phyloP scores from a whole-genome alignment of 1,140 invertebrate genomes.

The Papilio machaon region DNA sequence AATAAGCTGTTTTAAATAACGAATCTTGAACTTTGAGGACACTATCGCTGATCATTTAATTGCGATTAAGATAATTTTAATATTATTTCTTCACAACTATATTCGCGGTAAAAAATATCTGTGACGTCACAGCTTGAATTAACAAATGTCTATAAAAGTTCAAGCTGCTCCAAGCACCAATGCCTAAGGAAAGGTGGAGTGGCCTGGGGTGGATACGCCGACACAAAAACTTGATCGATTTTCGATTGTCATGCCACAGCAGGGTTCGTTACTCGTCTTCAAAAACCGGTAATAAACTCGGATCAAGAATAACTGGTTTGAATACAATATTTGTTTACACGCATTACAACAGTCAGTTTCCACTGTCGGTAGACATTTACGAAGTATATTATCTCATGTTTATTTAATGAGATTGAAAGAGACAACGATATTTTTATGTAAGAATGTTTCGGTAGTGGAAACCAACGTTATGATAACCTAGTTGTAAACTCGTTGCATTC shows the following conservation, averaged over 20 bases:
- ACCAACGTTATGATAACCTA: too few relatives aligned
- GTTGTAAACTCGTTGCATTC: too few relatives aligned
- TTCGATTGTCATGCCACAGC: not conserved
- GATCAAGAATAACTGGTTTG: not conserved
- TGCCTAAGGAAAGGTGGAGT: not conserved
- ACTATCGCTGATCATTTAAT: too few relatives aligned
- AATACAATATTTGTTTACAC: slow-evolving; percentile 12
- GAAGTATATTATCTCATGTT: too few relatives aligned
- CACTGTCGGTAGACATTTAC: not conserved
- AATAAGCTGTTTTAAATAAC: too few relatives aligned
- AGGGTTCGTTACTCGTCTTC: not conserved
- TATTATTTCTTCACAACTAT: not conserved
- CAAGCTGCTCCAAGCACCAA: not conserved
- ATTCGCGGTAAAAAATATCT: not conserved
- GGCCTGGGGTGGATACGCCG: not conserved
- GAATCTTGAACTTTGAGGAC: too few relatives aligned
- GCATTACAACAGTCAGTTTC: not conserved
- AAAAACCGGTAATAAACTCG: slow-evolving; percentile 6
- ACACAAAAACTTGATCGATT: slow-evolving; percentile 20
- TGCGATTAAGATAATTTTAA: not conserved
- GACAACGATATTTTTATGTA: too few relatives aligned
- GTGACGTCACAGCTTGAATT: not conserved
- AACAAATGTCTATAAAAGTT: not conserved
- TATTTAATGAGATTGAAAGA: too few relatives aligned
- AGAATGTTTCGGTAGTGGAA: too few relatives aligned